Evolutionary conservation across 2,797 vertebrate genomes (phyloP).

Genomic region (Sciaenops ocellatus): DNA sequence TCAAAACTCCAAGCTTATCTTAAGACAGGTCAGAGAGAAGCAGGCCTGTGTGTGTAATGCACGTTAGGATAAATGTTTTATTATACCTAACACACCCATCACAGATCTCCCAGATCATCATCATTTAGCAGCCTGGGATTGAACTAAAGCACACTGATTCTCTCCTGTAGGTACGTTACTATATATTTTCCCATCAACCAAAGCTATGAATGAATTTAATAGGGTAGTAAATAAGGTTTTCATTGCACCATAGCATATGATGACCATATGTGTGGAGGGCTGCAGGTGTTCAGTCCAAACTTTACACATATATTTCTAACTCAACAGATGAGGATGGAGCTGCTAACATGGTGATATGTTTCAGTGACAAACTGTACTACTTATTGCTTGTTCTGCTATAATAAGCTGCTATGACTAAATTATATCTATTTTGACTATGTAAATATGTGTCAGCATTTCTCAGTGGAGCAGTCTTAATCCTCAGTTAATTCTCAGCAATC

Average conservation of each 20-base stretch:
- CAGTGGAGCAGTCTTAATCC: background rate
- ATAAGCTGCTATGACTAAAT: background rate
- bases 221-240: conserved; percentile 31
- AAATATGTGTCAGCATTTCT: background rate
- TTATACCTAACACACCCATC: conserved; percentile 1
- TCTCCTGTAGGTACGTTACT: conserved; percentile 19
- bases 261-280: conserved; percentile 27
- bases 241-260: conserved; percentile 19
- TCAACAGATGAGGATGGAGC: conserved; percentile 1
- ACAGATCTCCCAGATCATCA: conserved; percentile 21
- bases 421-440: conserved; percentile 12
- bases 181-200: conserved; percentile 31
- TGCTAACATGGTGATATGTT: conserved; percentile 17
- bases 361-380: background rate
- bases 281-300: conserved; percentile 32
- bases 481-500: background rate
- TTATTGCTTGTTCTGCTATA: background rate
- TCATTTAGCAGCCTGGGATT: conserved; percentile 24
- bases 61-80: conserved; percentile 9
- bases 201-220: conserved; percentile 45
- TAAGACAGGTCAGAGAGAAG: conserved; percentile 10
- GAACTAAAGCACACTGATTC: conserved; percentile 18
- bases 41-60: background rate
- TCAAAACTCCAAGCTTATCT: conserved; percentile 28
- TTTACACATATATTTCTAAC: background rate